Percentiles rank a stretch among this genome's conserved stretches.
Conservation (phyloP, 2,113 vertebrate genomes). For the Sphyrna mokarran region DNA sequence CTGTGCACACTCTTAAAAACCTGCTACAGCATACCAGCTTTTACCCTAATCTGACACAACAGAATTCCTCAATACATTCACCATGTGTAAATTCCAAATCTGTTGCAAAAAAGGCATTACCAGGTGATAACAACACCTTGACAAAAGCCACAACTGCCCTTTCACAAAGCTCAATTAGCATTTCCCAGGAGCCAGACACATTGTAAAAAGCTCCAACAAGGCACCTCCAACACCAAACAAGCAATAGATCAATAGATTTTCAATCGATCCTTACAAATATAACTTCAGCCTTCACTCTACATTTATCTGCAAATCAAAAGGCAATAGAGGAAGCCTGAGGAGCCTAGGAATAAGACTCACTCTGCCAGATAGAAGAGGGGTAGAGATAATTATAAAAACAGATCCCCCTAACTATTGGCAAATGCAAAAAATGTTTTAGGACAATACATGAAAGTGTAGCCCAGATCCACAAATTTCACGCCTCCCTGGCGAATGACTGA, state of each 20-base stretch:
- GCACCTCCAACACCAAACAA: not conserved
- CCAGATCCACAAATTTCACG: not conserved
- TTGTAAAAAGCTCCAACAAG: not conserved
- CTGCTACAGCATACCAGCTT: not conserved
- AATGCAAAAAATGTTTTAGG: too few species aligned
- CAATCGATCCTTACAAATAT: not conserved
- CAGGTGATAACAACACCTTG: not conserved
- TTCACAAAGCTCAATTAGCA: not conserved
- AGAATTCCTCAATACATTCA: not conserved
- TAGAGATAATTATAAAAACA: not conserved
- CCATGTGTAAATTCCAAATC: not conserved
- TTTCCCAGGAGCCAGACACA: not conserved
- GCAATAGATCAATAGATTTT: not conserved
- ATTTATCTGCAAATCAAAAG: not conserved
- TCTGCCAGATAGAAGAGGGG: not conserved
- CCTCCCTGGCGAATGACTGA: too few species aligned
- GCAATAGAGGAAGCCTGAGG: not conserved
- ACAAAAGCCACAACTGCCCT: too few species aligned
- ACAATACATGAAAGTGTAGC: not conserved
- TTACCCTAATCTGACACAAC: not conserved
- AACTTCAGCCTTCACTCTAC: not conserved
- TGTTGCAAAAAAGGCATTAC: not conserved
- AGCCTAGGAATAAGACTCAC: not conserved
- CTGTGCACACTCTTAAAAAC: not conserved
- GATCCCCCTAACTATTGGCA: not conserved